phyloP scores from a whole-genome alignment of 2,113 vertebrate genomes.

The Muscicapa adusta region DNA sequence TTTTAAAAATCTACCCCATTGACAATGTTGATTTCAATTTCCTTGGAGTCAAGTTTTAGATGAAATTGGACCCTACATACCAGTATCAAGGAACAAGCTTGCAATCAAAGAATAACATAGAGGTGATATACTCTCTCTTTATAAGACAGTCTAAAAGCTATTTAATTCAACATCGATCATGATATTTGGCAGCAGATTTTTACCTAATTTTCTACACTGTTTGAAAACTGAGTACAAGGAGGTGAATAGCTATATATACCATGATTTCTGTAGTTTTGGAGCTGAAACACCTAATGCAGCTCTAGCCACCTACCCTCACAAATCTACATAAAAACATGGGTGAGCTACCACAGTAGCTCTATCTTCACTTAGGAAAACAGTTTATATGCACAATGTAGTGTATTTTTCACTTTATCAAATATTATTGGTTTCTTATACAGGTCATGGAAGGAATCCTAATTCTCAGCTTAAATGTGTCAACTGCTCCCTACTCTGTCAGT shows the following conservation, averaged over 20 bases:
- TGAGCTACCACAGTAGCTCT: not conserved
- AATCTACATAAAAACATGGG: not conserved
- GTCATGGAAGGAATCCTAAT: not conserved
- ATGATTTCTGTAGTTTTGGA: not conserved
- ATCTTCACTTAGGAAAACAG: not conserved
- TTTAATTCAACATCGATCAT: not conserved
- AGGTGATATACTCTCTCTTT: not conserved
- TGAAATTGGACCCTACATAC: not conserved
- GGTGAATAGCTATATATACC: not conserved
- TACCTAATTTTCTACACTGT: not conserved
- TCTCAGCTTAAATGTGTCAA: not conserved
- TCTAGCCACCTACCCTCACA: not conserved
- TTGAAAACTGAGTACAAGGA: not conserved
- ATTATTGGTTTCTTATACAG: not conserved
- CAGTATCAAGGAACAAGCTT: not conserved
- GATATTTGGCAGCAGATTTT: not conserved
- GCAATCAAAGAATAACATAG: not conserved
- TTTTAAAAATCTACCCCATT: not conserved
- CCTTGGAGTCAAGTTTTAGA: not conserved
- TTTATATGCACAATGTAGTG: not conserved
- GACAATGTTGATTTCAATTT: not conserved
- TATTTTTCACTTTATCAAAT: not conserved
- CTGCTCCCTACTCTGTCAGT: no score
- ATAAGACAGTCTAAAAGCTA: not conserved
- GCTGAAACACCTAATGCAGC: not conserved